Base-by-base conservation (phyloP, 2,113 vertebrate species). In the Gasterosteus nipponicus region DNA sequence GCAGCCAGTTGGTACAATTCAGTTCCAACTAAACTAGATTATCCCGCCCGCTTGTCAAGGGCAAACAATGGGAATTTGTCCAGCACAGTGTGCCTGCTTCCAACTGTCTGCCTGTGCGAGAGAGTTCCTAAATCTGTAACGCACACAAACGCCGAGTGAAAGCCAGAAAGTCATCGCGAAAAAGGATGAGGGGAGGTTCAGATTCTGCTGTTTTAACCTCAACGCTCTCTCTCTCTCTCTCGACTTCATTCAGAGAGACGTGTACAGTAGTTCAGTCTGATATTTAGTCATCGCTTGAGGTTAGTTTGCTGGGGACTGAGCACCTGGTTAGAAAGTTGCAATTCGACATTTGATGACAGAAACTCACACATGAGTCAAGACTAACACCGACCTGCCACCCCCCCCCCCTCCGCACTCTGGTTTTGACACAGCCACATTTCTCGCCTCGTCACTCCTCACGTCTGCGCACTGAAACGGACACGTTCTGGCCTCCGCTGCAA, bases 401-500 rank as follows among this genome's bases (percentile, higher is more conserved):
- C 15, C 33, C 39, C 69, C 7, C 35, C 68, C 18, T 26, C 39
- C 67, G 10, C 35, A 4, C 7, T 3, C 41, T 16, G 6, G n/a
- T 12, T 62, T 0, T 75, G 54, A 47, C 69, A 47, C 22, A 26
- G 22, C 63, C 46, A 58, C 73, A 57, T 14, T n/a, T 75, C 68
- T 83, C 69, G 19, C 6, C 6, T 51, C 2, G 79, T 60, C 69
- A 65, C 68, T 22, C 33, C 46, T 2, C 9, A 46, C 35, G 5
- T 72, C 38, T 1, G 26, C 1, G 9, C n/a, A 82, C 77, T 71
- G 77, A 89, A 85, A 88, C 64, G 79, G 53, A 75, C 67, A 65
- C 56, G 38, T 18, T 11, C 8, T 10, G 10, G 39, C 26, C 29
- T 61, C 29, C 1, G 58, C 38, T 12, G 29, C 16, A 10, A 46